Conservation (phyloP, 2,797 vertebrate genomes). For the Yasuhikotakia modesta region DNA sequence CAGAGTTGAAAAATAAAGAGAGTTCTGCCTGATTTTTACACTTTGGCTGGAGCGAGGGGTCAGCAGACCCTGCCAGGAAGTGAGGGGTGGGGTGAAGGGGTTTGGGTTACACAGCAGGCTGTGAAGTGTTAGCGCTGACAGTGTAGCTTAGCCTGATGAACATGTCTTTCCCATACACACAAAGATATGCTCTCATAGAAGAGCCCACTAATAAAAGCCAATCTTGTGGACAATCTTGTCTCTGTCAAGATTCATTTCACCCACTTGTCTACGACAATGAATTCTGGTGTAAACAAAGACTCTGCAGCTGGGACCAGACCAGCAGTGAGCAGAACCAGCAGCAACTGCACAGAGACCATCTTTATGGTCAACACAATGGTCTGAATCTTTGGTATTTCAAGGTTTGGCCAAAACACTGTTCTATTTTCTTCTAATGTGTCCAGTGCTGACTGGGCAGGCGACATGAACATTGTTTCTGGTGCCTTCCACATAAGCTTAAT, state of each 20-base stretch:
- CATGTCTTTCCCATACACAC: conserved; percentile 26
- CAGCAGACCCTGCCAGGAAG: conserved; percentile 51
- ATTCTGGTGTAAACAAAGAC: conserved; percentile 31
- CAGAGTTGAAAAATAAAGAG: conserved; percentile 51
- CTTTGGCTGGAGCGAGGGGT: conserved; percentile 35
- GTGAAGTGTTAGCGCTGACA: conserved; percentile 38
- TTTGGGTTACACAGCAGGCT: background rate
- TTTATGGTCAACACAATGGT: conserved; percentile 40
- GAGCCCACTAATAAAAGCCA: conserved; percentile 29
- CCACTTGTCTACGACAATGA: conserved; percentile 46
- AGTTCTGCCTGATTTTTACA: conserved; percentile 54
- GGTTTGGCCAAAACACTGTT: conserved; percentile 24
- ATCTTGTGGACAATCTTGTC: conserved; percentile 47
- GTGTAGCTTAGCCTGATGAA: conserved; percentile 32
- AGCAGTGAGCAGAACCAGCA: conserved; percentile 25
- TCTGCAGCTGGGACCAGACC: conserved; percentile 16
- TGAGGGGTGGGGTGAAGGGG: conserved; percentile 39
- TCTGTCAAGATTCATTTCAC: conserved; percentile 46
- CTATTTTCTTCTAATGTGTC: conserved; percentile 27
- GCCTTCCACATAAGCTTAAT: conserved; percentile 15
- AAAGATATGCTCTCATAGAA: conserved; percentile 26
- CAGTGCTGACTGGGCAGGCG: conserved; percentile 37
- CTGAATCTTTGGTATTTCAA: conserved; percentile 42
- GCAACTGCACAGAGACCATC: conserved; percentile 21
- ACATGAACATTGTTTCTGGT: conserved; percentile 20